Conservation (phyloP, 2,888 invertebrate genomes). For the Lomographa bimaculata region DNA sequence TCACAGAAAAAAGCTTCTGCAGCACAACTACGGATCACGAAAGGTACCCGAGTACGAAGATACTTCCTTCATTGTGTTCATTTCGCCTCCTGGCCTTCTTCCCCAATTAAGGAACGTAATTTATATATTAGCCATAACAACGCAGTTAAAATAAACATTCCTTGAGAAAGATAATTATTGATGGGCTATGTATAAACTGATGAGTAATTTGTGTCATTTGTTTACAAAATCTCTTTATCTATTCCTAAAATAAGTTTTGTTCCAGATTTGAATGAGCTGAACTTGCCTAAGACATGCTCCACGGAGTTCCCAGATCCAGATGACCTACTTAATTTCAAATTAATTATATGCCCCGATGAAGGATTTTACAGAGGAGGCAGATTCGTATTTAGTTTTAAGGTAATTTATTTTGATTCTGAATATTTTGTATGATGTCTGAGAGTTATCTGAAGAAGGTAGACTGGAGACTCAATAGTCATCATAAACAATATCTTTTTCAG, state of each 20-base stretch:
- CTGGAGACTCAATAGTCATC: too few species aligned
- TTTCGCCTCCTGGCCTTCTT: not conserved
- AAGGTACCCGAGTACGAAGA: constrained; percentile 86
- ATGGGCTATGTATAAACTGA: too few species aligned
- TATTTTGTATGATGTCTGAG: not conserved
- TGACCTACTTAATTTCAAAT: constrained; percentile 97
- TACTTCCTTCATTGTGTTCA: constrained; percentile 9
- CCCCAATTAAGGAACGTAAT: too few species aligned
- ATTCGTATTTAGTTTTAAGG: constrained; percentile 98
- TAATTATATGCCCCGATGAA: constrained; percentile 98
- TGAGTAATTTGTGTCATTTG: too few species aligned
- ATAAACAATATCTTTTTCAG: too few species aligned
- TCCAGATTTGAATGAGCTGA: constrained; percentile 98
- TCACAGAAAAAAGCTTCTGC: constrained; percentile 97
- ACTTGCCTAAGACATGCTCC: constrained; percentile 97
- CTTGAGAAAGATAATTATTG: too few species aligned
- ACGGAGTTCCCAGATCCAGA: constrained; percentile 98
- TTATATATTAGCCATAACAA: too few species aligned
- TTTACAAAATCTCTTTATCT: constrained; percentile 1
- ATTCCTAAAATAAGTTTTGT: constrained; percentile 41
- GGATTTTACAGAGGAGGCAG: constrained; percentile 97
- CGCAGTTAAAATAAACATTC: too few species aligned
- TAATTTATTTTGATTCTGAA: constrained; percentile 37
- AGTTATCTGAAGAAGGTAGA: too few species aligned
- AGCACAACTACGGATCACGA: constrained; percentile 98